Evolutionary conservation across 2,797 vertebrate species (phyloP), one percentile per base, ranked within the genome.

Genomic region (Champsocephalus esox): DNA sequence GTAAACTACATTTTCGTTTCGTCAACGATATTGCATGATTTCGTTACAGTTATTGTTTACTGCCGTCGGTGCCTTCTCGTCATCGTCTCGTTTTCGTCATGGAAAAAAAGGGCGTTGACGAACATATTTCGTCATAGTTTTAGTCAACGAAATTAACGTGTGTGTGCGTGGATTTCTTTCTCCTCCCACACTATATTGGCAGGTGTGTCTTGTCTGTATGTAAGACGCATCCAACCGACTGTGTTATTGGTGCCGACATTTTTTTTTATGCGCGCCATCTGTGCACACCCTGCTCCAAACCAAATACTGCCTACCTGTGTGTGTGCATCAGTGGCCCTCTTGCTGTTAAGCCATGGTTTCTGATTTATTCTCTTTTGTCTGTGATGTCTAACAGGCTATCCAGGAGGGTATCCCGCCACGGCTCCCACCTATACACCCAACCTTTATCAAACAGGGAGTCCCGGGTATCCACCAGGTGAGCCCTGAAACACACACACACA

Each of bases 401-500:
- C 98, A 0, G 96, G 96, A 75, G 98, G 96, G 66, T 99, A 99
- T 83, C 97, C 97, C 17, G 94, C 98, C 4, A 94, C 98, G 5
- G 97, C 97, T 57, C 97, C 97, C 70, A 94, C 97, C 90, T 99
- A 99, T 93, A 98, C 97, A 75, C 97, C 97, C 78, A 99, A 98
- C 91, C 95, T 99, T 88, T 99, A 99, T 85, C 96, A 98, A 81
- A 96, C 98, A 86, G 97, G 96, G 87, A 99, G 96, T 94, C 97
- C 98, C 2, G 98, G 97, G 89, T 99, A 99, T 48, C 97, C 98
- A 93, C 97, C 96, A 96, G 98, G 98, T 99, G 93, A 96, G 88
- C 51, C n/a, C 6, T 3, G 3, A 34, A 45, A 48, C 52, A 46
- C 45, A 38, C 16, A 52, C 62, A 21, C 21, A 21, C 21, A 21